Percentiles rank a stretch among this genome's conserved stretches.
These are phyloP conservation scores for Rissa tridactyla DNA, from an alignment of 2,113 vertebrate species.

Conservation along the genomic window DNA sequence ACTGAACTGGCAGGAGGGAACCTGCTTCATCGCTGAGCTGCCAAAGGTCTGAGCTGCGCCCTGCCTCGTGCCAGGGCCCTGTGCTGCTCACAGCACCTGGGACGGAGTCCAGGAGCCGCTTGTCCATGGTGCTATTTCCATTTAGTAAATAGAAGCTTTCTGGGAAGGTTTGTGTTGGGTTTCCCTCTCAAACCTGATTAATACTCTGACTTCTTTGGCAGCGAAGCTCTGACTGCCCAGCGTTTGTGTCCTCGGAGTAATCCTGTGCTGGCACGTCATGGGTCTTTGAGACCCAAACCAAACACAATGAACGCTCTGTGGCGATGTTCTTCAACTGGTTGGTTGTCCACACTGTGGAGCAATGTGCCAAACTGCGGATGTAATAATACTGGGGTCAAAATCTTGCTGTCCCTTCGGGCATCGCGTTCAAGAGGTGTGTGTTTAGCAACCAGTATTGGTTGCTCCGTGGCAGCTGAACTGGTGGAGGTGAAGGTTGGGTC, in stretches of 20 bases:
- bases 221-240: not conserved
- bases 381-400: not conserved
- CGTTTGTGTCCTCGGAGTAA: not conserved
- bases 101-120: not conserved
- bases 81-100: not conserved
- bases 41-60: conserved; percentile 3
- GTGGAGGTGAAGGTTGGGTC: not conserved
- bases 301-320: not conserved
- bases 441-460: not conserved
- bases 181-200: not conserved
- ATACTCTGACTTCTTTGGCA: not conserved
- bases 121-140: not conserved
- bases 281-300: not conserved
- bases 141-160: conserved; percentile 23
- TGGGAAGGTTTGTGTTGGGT: conserved; percentile 13
- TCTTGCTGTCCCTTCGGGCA: not conserved
- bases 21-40: not conserved
- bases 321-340: rapidly evolving
- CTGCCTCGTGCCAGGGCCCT: not conserved
- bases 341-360: not conserved
- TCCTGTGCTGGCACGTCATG: not conserved
- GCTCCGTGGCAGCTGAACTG: not conserved
- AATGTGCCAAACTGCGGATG: not conserved
- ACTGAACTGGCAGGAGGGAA: not conserved
- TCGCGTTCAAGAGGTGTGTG: rapidly evolving